Percentiles rank a stretch among this genome's conserved stretches.
phyloP scores from a whole-genome alignment of 2,797 vertebrate genomes.

The Steatocranus sp. region DNA sequence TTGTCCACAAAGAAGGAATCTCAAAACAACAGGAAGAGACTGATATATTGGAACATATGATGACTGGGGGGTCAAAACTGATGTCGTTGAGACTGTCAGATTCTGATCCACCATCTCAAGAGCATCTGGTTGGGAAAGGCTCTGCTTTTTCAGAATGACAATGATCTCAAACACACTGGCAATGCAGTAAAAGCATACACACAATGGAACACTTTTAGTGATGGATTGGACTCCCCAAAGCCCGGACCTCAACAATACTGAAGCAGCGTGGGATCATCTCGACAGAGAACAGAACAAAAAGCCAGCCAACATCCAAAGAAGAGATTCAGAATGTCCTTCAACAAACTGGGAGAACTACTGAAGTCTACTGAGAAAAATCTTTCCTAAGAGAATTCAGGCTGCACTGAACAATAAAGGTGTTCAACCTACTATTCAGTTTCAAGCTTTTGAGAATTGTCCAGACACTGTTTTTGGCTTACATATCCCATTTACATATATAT shows the following conservation, averaged over 20 bases:
- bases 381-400: background rate
- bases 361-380: background rate
- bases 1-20: background rate
- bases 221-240: background rate
- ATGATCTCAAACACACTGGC: background rate
- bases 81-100: background rate
- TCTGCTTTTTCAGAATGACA: background rate
- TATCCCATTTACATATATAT: background rate
- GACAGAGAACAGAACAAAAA: background rate
- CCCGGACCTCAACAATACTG: accelerated
- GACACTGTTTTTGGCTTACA: background rate
- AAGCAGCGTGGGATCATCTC: background rate
- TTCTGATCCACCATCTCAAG: background rate
- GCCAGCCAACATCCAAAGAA: background rate
- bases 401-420: background rate
- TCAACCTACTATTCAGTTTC: background rate
- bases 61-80: background rate
- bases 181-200: background rate
- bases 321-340: background rate
- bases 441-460: background rate
- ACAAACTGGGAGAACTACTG: accelerated
- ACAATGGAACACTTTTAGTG: background rate
- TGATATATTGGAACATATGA: background rate
- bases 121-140: background rate
- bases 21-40: background rate